A percentile compares a stretch with the other conserved stretches of the same genome.
phyloP scores from a whole-genome alignment of 2,113 vertebrate species.

The Menidia beryllina region DNA sequence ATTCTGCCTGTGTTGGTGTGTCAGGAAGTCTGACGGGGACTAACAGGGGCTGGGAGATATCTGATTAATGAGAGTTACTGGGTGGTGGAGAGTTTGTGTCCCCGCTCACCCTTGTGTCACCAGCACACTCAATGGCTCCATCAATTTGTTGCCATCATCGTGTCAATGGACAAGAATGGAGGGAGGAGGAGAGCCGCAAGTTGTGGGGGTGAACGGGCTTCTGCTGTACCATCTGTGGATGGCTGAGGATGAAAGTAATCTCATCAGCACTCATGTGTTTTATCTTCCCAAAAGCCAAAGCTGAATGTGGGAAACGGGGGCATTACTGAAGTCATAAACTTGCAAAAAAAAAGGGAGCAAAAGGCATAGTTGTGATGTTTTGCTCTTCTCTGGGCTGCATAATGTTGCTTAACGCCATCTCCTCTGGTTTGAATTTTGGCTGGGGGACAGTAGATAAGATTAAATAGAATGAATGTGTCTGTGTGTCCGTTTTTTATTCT shows the following conservation, averaged over 20 bases:
- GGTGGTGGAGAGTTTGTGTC: conserved; percentile 81
- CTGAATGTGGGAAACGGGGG: no score
- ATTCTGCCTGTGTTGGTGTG: conserved; percentile 49
- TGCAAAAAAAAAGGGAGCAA: no score
- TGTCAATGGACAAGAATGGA: conserved; percentile 77
- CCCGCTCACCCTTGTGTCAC: conserved; percentile 77
- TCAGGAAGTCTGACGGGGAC: conserved; percentile 58
- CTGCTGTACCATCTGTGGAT: conserved; percentile 73
- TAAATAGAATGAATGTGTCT: no score
- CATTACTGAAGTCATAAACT: no score
- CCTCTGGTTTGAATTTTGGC: no score
- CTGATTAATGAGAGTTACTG: conserved; percentile 83
- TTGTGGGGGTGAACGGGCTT: conserved; percentile 19
- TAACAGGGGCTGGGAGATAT: conserved; percentile 17
- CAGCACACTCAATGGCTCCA: conserved; percentile 81
- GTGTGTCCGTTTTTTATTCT: no score
- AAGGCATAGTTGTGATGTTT: no score
- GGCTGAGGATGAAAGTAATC: background rate
- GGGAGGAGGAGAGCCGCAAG: conserved; percentile 32
- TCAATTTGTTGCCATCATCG: conserved; percentile 85
- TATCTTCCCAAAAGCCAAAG: no score
- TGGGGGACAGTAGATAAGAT: no score
- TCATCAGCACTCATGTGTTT: no score
- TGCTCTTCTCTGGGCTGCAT: no score
- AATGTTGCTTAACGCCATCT: no score